phyloP scores from a whole-genome alignment of 2,888 invertebrate species.

The Cheilosia variabilis region DNA sequence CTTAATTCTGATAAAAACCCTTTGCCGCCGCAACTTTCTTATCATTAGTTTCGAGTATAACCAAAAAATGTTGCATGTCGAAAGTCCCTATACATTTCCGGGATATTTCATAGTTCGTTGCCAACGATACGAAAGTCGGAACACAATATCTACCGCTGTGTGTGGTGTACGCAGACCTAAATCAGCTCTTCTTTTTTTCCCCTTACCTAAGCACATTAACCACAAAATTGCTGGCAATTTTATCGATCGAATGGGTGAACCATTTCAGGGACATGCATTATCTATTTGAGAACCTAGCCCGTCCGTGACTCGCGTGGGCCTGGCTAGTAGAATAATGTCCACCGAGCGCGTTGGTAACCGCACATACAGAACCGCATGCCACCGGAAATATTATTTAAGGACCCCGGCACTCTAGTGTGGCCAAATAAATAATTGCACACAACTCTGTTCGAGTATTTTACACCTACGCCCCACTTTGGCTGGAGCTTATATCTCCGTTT shows the following conservation, averaged over 20 bases:
- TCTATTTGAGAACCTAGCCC: conserved; percentile 46
- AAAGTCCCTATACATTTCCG: not conserved
- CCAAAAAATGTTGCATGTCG: not conserved
- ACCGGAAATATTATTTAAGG: conserved; percentile 67
- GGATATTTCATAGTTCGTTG: conserved; percentile 34
- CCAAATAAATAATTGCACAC: conserved; percentile 38
- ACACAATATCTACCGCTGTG: conserved; percentile 28
- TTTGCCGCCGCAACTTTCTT: not conserved
- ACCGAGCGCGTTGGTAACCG: not conserved
- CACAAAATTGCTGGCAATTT: conserved; percentile 51
- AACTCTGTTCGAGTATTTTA: conserved; percentile 9
- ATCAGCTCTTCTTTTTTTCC: conserved; percentile 1
- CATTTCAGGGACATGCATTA: conserved; percentile 65
- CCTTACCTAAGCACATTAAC: conserved; percentile 33
- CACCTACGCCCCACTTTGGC: not conserved
- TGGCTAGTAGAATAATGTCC: conserved; percentile 3
- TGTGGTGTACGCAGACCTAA: not conserved
- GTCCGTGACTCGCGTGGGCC: conserved; percentile 8
- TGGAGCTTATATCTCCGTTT: not conserved
- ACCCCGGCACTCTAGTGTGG: conserved; percentile 34
- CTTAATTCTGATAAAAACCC: too few species aligned
- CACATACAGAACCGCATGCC: conserved; percentile 11
- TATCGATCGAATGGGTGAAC: conserved; percentile 61
- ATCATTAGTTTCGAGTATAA: not conserved
- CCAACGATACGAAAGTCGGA: conserved; percentile 33